Evolutionary conservation across 2,797 vertebrate species (phyloP).

Genomic region (Streptopelia turtur): DNA sequence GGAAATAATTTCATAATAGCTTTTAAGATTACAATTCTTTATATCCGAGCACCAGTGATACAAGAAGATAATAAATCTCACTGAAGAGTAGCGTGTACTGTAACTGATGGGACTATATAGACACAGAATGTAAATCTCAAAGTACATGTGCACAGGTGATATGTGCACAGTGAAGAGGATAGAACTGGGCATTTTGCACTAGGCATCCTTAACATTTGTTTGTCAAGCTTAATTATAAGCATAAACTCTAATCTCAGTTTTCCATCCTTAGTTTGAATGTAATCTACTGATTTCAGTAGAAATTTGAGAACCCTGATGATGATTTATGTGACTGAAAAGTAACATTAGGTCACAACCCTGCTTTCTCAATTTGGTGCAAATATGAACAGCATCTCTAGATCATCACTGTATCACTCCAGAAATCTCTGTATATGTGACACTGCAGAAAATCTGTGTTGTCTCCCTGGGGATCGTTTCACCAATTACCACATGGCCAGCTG

Average conservation of each 20-base stretch:
- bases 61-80: slow-evolving; percentile 13
- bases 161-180: neutral
- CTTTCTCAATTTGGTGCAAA: neutral
- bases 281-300: neutral
- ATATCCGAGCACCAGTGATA: neutral
- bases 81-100: neutral
- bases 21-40: neutral
- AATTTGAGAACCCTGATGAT: neutral
- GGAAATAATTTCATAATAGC: neutral
- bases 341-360: neutral
- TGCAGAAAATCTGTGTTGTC: neutral
- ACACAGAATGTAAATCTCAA: neutral
- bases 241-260: neutral
- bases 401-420: neutral
- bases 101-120: neutral
- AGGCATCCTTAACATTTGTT: neutral
- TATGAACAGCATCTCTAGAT: neutral
- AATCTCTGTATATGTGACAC: neutral
- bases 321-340: neutral
- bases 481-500: neutral
- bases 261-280: neutral
- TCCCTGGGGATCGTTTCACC: neutral
- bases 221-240: neutral
- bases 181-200: neutral
- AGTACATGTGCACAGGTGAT: neutral